Evolutionary conservation across 2,797 vertebrate species (phyloP).

Genomic region (Sebastolobus altivelis): DNA sequence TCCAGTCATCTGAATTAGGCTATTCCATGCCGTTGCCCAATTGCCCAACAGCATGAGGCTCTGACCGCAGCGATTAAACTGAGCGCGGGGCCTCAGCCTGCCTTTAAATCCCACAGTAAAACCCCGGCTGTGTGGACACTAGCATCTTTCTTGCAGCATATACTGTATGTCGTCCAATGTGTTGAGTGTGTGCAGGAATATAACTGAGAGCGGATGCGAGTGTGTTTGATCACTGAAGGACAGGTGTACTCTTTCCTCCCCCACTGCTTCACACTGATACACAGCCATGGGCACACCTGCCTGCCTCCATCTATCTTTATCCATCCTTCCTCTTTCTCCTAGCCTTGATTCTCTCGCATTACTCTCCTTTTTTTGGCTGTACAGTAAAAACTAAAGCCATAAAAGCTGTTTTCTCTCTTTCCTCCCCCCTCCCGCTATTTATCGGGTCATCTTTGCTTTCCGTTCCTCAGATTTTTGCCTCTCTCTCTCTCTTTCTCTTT

Average conservation of each 20-base stretch:
- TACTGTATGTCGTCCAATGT: slow-evolving; percentile 1
- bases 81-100: slow-evolving; percentile 39
- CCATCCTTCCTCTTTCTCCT: slow-evolving; percentile 6
- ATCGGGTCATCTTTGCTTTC: slow-evolving; percentile 37
- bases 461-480: slow-evolving; percentile 17
- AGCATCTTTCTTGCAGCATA: slow-evolving; percentile 14
- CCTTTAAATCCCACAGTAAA: slow-evolving; percentile 55
- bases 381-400: background rate
- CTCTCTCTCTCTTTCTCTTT: slow-evolving; percentile 29
- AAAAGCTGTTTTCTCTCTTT: slow-evolving; percentile 11
- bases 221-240: slow-evolving; percentile 36
- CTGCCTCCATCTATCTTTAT: slow-evolving; percentile 21
- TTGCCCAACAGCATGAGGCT: slow-evolving; percentile 69
- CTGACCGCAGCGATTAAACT: slow-evolving; percentile 51
- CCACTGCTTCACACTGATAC: slow-evolving; percentile 16
- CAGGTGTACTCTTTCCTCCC: slow-evolving; percentile 32
- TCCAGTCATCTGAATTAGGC: slow-evolving; percentile 72
- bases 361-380: background rate
- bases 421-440: slow-evolving; percentile 5
- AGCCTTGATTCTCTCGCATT: slow-evolving; percentile 16
- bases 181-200: background rate
- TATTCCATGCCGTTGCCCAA: slow-evolving; percentile 74
- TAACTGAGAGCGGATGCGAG: background rate
- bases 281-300: slow-evolving; percentile 41
- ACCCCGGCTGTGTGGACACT: slow-evolving; percentile 27